A percentile compares a stretch with the other conserved stretches of the same genome.
Evolutionary conservation across 2,888 invertebrate species (phyloP).

Genomic region (Carterocephalus palaemon): DNA sequence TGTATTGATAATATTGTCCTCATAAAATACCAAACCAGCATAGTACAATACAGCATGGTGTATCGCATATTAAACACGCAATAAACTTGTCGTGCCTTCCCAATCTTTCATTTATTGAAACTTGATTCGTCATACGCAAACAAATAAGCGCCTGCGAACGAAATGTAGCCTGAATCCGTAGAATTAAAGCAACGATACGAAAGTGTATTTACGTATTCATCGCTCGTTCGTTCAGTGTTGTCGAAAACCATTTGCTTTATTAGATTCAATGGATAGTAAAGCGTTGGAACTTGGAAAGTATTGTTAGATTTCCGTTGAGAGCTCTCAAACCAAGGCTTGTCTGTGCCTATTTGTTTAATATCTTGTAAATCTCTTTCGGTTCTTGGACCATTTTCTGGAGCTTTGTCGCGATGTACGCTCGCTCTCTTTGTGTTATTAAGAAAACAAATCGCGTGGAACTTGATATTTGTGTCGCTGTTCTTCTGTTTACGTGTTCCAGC

Average conservation of each 20-base stretch:
- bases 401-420: conserved; percentile 30
- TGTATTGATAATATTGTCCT: too few relatives aligned
- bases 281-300: background rate
- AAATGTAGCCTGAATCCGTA: conserved; percentile 7
- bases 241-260: background rate
- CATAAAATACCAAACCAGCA: too few relatives aligned
- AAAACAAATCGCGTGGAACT: conserved; percentile 25
- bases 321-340: conserved; percentile 15
- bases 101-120: conserved; percentile 16
- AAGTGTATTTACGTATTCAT: conserved; percentile 5
- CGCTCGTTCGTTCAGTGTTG: background rate
- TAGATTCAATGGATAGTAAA: conserved; percentile 10
- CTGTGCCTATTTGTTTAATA: conserved; percentile 37
- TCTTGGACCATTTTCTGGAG: conserved; percentile 30
- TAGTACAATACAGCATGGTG: too few relatives aligned
- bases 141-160: conserved; percentile 12
- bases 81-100: background rate
- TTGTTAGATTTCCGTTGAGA: background rate
- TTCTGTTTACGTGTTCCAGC: background rate
- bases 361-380: conserved; percentile 38
- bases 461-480: conserved; percentile 12
- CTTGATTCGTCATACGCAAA: conserved; percentile 13
- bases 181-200: background rate
- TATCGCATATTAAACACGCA: conserved; percentile 6
- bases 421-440: conserved; percentile 27